A percentile compares a stretch with the other conserved stretches of the same genome.
Evolutionary conservation across 2,113 vertebrate genomes (phyloP).

Genomic region (Crotalus horridus): DNA sequence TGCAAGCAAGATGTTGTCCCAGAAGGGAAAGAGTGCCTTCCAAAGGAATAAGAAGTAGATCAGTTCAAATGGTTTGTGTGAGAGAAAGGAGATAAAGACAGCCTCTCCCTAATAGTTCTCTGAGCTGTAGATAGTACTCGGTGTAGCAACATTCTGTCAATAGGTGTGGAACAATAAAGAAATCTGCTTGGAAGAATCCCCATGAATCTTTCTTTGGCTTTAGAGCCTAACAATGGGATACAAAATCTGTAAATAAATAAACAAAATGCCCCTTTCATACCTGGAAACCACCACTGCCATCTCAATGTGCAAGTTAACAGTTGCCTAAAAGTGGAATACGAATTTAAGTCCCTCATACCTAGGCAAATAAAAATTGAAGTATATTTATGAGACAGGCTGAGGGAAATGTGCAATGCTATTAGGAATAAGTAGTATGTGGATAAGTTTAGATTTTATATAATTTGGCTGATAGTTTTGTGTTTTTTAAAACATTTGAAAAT

Average conservation of each 20-base stretch:
- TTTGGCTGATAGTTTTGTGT: not conserved
- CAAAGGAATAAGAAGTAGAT: not conserved
- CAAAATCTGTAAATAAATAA: not conserved
- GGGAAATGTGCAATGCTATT: not conserved
- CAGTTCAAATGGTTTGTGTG: not conserved
- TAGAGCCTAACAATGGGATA: not conserved
- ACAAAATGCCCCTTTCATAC: not conserved
- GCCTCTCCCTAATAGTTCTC: not conserved
- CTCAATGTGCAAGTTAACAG: rapidly evolving
- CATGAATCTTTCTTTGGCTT: not conserved
- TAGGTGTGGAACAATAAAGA: not conserved
- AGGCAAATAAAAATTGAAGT: rapidly evolving
- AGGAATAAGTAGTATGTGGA: not conserved
- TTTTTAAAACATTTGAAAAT: not conserved
- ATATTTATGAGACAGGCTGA: not conserved
- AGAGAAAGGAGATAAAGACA: not conserved
- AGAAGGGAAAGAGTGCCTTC: not conserved
- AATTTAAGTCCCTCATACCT: rapidly evolving
- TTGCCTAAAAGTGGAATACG: not conserved
- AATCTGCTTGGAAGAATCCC: not conserved
- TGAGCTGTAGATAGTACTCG: not conserved
- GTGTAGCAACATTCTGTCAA: not conserved
- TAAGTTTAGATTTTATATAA: not conserved
- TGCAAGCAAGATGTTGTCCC: too few species aligned
- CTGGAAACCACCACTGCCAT: not conserved